Base-by-base conservation (phyloP, 2,797 vertebrate species). In the Artibeus lituratus region DNA sequence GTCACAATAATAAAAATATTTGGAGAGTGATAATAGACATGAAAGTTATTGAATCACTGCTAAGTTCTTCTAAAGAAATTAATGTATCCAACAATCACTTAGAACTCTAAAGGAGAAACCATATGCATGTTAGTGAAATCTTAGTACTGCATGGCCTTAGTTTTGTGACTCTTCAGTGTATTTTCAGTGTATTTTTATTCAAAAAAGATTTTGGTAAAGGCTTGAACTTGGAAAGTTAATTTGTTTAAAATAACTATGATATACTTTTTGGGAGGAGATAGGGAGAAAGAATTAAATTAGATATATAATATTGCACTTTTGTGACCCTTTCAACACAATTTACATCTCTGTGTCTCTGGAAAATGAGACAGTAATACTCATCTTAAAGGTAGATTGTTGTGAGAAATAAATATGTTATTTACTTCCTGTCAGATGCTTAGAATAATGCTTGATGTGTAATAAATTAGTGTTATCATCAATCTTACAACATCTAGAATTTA, bases 221-320 rank as follows among this genome's bases (percentile, higher is more conserved):
- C n/a, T 95, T 72, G 81, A 67, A 92, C 83, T 32, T 92, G 53
- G n/a, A 94, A 94, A 90, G 80, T 94, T 85, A 89, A 83, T 89
- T 96, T 24, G 55, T 67, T 80, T 90, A n/a, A 82, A 84, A 7
- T 70, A 92, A 78, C 5, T 89, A 44, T 67, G 22, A 49, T 82
- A 47, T 26, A 67, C 22, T 85, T 86, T 12, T 73, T 83, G n/a
- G 32, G 16, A 11, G 3, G 29, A 39, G n/a, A 5, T 88, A 86
- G 29, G 32, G 14, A 76, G 24, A 74, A 95, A 1, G 44, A 77
- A 90, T 65, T 81, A 81, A 85, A 90, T 39, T 51, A 92, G 47
- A 49, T 59, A 70, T 42, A 70, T 70, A 72, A 72, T 83, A 78
- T 57, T 87, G 6, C 3, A 91, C 4, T 94, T 85, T 93, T 91